phyloP scores from a whole-genome alignment of 30 jellyfish, hydroid and myxozoan genomes.

The Mastigias papua region DNA sequence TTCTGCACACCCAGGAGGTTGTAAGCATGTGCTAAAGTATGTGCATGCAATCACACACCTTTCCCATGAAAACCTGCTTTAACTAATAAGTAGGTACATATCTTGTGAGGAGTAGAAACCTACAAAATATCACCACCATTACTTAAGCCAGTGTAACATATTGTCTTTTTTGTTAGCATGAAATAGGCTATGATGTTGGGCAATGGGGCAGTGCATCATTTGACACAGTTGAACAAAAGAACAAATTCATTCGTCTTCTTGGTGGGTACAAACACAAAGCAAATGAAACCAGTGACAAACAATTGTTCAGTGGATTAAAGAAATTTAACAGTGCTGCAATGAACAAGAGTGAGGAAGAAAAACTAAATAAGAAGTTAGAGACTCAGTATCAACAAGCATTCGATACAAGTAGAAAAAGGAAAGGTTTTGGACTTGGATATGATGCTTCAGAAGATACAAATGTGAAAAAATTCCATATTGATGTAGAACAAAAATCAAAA shows the following conservation, averaged over 20 bases:
- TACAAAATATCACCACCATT: too few species aligned
- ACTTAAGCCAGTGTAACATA: too few species aligned
- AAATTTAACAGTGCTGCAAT: constrained; percentile 64
- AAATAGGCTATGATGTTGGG: constrained; percentile 54
- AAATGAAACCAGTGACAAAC: neutral
- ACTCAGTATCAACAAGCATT: constrained; percentile 77
- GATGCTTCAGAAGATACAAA: constrained; percentile 47
- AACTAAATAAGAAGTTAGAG: constrained; percentile 54
- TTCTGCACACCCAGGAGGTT: too few species aligned
- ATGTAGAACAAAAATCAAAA: constrained; percentile 34
- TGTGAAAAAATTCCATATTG: constrained; percentile 57
- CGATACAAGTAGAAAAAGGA: constrained; percentile 67
- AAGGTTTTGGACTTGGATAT: constrained; percentile 82
- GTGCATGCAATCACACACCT: too few species aligned
- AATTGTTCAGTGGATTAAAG: constrained; percentile 9
- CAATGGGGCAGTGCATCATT: constrained; percentile 76
- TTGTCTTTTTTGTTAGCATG: neutral
- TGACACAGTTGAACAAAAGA: constrained; percentile 63
- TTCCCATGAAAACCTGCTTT: too few species aligned
- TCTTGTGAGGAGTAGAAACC: too few species aligned
- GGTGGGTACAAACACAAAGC: constrained; percentile 71
- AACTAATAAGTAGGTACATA: too few species aligned
- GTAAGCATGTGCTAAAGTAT: too few species aligned
- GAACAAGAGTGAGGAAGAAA: constrained; percentile 60
- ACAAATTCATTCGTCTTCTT: constrained; percentile 70